Evolutionary conservation across 2,888 invertebrate species (phyloP).

Genomic region (Drosophila greeni): DNA sequence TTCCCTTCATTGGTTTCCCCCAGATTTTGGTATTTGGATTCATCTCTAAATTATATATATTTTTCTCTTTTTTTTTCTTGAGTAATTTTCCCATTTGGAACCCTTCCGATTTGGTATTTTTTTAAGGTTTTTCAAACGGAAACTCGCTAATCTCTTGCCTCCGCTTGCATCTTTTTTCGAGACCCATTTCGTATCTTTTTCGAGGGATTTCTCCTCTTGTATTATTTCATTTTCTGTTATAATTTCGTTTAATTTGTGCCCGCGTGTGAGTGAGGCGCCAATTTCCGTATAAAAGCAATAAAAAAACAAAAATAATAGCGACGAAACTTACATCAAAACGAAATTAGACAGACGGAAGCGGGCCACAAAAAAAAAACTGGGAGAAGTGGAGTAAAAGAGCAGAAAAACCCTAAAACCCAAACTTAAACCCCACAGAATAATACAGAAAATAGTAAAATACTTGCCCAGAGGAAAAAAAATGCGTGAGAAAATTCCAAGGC

Average conservation of each 20-base stretch:
- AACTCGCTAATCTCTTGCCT: conserved; percentile 49
- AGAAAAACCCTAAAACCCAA: conserved; percentile 6
- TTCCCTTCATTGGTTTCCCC: conserved; percentile 10
- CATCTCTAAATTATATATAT: conserved; percentile 55
- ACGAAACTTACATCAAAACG: conserved; percentile 70
- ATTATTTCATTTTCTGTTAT: conserved; percentile 38
- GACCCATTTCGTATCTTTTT: conserved; percentile 32
- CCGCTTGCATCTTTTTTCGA: conserved; percentile 40
- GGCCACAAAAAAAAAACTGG: conserved; percentile 27
- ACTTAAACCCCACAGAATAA: conserved; percentile 6
- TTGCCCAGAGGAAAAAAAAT: conserved; percentile 34
- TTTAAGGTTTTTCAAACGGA: conserved; percentile 31
- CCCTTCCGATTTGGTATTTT: conserved; percentile 17
- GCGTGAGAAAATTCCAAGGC: conserved; percentile 65
- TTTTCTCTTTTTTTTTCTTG: conserved; percentile 19
- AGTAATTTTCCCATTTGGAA: conserved; percentile 54
- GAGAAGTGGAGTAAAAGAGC: conserved; percentile 13
- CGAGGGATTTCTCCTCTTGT: conserved; percentile 43
- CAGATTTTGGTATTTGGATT: conserved; percentile 9
- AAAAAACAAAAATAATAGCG: conserved; percentile 73
- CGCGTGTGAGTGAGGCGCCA: conserved; percentile 59
- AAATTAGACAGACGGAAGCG: conserved; percentile 70
- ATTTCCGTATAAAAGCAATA: conserved; percentile 75
- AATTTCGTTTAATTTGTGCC: conserved; percentile 42
- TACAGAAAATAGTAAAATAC: conserved; percentile 14